Percentiles rank a stretch among this genome's conserved stretches.
Conservation (phyloP, 2,888 invertebrate genomes). For the Thalpophila matura region DNA sequence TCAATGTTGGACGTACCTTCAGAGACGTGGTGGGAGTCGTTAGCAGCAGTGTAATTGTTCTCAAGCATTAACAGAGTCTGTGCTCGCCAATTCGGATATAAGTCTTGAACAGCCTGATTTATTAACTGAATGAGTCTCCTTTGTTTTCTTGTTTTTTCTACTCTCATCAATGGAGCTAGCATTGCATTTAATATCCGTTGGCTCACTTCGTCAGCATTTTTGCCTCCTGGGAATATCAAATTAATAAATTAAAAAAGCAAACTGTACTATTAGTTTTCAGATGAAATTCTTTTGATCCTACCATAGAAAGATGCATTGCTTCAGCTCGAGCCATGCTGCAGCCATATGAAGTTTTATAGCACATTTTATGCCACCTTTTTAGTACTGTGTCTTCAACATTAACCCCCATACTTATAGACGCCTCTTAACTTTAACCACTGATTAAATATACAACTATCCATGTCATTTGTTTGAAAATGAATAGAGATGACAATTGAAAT, state of each 20-base stretch:
- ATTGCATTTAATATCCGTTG: not conserved
- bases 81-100: not conserved
- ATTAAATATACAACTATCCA: too few relatives aligned
- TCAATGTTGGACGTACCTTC: not conserved
- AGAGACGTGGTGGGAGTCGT: not conserved
- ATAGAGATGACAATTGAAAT: too few relatives aligned
- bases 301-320: too few relatives aligned
- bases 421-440: too few relatives aligned
- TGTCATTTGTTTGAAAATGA: too few relatives aligned
- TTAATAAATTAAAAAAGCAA: not conserved
- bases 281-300: too few relatives aligned
- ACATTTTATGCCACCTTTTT: too few relatives aligned
- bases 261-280: too few relatives aligned
- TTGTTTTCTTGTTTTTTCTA: constrained; percentile 2
- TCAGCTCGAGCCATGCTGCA: too few relatives aligned
- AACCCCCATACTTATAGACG: too few relatives aligned
- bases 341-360: too few relatives aligned
- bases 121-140: constrained; percentile 2
- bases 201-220: not conserved
- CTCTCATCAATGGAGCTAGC: not conserved
- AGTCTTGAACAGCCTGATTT: not conserved
- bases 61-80: not conserved
- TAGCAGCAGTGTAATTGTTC: not conserved
- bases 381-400: too few relatives aligned
- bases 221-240: constrained; percentile 1